Percentiles rank a stretch among this genome's conserved stretches.
These are phyloP conservation scores for Caenorhabditis becei DNA, from an alignment of 2,888 invertebrate species.

Conservation along the genomic window DNA sequence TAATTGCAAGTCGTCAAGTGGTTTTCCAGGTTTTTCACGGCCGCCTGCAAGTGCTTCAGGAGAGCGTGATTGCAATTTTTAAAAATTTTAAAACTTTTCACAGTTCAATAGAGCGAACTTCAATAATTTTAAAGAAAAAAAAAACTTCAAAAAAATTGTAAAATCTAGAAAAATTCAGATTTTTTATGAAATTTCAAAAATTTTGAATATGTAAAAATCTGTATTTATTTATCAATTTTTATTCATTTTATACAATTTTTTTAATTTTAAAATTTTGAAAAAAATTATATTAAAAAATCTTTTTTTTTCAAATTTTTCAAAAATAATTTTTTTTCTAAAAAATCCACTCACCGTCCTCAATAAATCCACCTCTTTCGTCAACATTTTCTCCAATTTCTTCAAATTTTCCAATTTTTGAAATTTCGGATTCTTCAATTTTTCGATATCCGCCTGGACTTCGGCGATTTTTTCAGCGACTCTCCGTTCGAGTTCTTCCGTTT, in stretches of 20 bases:
- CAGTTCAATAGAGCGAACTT: too few relatives aligned
- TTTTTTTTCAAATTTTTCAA: neutral
- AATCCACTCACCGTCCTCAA: slow-evolving; percentile 8
- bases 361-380: slow-evolving; percentile 25
- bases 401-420: slow-evolving; percentile 33
- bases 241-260: too few relatives aligned
- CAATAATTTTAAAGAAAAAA: too few relatives aligned
- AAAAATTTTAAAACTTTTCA: neutral
- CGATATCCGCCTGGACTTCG: slow-evolving; percentile 22
- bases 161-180: neutral
- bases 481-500: neutral
- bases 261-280: slow-evolving; percentile 1
- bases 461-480: slow-evolving; percentile 13
- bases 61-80: too few relatives aligned
- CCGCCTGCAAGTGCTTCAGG: neutral
- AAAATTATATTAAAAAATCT: neutral
- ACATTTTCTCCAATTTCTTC: slow-evolving; percentile 20
- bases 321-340: neutral
- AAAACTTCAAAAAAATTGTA: neutral
- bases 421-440: neutral
- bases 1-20: slow-evolving; percentile 66
- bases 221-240: too few relatives aligned
- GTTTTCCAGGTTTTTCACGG: slow-evolving; percentile 25
- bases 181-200: too few relatives aligned
- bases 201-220: too few relatives aligned